Evolutionary conservation across 2,113 vertebrate genomes (phyloP), one percentile per base, ranked within the genome.

Genomic region (Triplophysa rosa): DNA sequence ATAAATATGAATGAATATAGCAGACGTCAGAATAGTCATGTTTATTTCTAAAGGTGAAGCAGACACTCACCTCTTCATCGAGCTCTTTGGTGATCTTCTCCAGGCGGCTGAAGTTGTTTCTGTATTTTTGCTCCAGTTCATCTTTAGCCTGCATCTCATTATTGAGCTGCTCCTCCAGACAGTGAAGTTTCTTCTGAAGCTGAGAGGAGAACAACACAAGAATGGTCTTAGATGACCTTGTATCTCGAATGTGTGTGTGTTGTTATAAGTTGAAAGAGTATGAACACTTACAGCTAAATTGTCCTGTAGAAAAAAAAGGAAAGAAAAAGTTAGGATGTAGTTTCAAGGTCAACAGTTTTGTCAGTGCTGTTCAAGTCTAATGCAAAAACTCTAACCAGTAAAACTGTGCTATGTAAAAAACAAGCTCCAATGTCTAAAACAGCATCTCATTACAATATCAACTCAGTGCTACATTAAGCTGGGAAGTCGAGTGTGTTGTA

Each of bases 21-120:
- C 42, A 45, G 42, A 45, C 42, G 4, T 40, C 37, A 40, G 5
- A 8, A 49, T 4, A 52, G 14, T 17, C 16, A 14, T 16, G 14
- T 16, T 16, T 52, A 52, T 52, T 52, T 52, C n/a, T 21, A 61
- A 40, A 62, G 40, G 19, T 19, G 33, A 47, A 45, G 24, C 37
- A 16, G 66, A 13, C 70, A 17, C 78, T 54, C 71, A 98, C 97
- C 95, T 98, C 97, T 85, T 99, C 97, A 87, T 99, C 97, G 0
- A 98, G 92, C 40, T 99, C 97, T 92, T 96, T 99, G 63, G 91
- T 87, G 85, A 94, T 89, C 87, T 97, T 99, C 87, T 99, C 97
- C 45, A 98, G 89, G 61, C 96, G 96, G 86, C 82, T 85, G 26
- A 80, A 94, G 88, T 93, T 83, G 81, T 91, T 91, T 89, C 97